A percentile compares a stretch with the other conserved stretches of the same genome.
Evolutionary conservation across 2,113 vertebrate genomes (phyloP).

Genomic region (Brachyhypopomus gauderio): DNA sequence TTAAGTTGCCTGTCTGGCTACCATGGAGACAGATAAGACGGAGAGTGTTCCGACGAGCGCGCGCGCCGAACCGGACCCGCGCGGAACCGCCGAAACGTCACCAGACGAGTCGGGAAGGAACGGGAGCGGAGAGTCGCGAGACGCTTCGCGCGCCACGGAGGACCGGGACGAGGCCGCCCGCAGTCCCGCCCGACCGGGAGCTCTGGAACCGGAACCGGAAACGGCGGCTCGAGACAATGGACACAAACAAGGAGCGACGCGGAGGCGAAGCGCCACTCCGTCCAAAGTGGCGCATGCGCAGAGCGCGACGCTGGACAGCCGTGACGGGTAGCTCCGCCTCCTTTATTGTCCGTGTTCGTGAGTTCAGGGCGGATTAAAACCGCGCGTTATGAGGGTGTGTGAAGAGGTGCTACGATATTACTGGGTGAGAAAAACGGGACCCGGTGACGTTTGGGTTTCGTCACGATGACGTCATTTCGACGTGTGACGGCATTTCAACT

Average conservation of each 20-base stretch:
- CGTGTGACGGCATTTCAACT: too few relatives aligned
- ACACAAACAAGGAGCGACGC: slow-evolving; percentile 49
- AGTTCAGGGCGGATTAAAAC: too few relatives aligned
- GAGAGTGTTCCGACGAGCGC: slow-evolving; percentile 63
- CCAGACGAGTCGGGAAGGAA: slow-evolving; percentile 63
- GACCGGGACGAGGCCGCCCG: slow-evolving; percentile 56
- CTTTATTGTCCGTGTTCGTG: background rate
- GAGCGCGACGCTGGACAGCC: slow-evolving; percentile 49
- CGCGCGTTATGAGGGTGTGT: too few relatives aligned
- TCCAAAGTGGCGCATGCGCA: slow-evolving; percentile 50
- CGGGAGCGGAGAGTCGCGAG: slow-evolving; percentile 50
- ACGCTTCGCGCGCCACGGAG: slow-evolving; percentile 49
- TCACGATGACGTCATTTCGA: too few relatives aligned
- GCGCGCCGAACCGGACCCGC: slow-evolving; percentile 67
- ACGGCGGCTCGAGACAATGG: slow-evolving; percentile 60
- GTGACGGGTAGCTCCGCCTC: slow-evolving; percentile 66
- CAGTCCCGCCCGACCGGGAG: slow-evolving; percentile 58
- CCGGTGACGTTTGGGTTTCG: background rate
- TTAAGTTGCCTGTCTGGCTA: slow-evolving; percentile 6
- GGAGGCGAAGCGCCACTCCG: slow-evolving; percentile 56
- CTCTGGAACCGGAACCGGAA: slow-evolving; percentile 57
- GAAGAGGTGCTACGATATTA: too few relatives aligned
- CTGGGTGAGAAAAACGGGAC: too few relatives aligned
- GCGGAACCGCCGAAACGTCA: slow-evolving; percentile 61
- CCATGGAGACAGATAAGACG: slow-evolving; percentile 72